Conservation (phyloP, 2,113 vertebrate species). For the Ictalurus furcatus region DNA sequence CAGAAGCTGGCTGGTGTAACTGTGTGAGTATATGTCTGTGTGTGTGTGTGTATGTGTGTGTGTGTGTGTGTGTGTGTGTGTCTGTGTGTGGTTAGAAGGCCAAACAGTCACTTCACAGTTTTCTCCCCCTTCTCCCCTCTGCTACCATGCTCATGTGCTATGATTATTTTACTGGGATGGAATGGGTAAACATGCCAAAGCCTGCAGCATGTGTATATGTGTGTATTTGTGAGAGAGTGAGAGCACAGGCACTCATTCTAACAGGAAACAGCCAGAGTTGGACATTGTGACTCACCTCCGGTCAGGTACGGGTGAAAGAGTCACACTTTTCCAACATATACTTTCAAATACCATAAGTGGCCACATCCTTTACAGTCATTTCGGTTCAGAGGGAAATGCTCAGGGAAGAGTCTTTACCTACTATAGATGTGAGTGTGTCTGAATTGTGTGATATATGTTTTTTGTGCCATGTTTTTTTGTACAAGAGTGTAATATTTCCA, state of each 20-base stretch:
- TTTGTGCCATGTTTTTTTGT: not conserved
- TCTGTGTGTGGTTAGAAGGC: conserved; percentile 27
- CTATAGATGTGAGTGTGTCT: not conserved
- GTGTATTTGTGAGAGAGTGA: conserved; percentile 26
- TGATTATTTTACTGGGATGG: conserved; percentile 59
- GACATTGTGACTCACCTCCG: conserved; percentile 46
- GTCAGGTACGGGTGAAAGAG: conserved; percentile 36
- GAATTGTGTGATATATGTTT: not conserved
- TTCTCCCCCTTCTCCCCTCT: conserved; percentile 43
- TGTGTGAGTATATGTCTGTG: not conserved
- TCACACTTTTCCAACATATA: conserved; percentile 10
- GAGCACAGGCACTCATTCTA: conserved; percentile 20
- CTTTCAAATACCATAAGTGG: conserved; percentile 14
- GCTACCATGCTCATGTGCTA: conserved; percentile 46
- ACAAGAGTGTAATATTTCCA: not conserved
- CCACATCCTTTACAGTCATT: conserved; percentile 14
- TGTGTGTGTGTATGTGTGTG: not conserved
- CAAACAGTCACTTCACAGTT: conserved; percentile 57
- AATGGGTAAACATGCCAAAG: conserved; percentile 57
- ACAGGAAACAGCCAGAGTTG: conserved; percentile 46
- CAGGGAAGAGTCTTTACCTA: not conserved
- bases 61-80: conserved; percentile 11
- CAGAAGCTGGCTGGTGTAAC: conserved; percentile 35
- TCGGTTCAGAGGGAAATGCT: not conserved
- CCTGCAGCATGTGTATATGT: conserved; percentile 17